Conservation (phyloP, 2,888 invertebrate genomes). For the Nomada flava region DNA sequence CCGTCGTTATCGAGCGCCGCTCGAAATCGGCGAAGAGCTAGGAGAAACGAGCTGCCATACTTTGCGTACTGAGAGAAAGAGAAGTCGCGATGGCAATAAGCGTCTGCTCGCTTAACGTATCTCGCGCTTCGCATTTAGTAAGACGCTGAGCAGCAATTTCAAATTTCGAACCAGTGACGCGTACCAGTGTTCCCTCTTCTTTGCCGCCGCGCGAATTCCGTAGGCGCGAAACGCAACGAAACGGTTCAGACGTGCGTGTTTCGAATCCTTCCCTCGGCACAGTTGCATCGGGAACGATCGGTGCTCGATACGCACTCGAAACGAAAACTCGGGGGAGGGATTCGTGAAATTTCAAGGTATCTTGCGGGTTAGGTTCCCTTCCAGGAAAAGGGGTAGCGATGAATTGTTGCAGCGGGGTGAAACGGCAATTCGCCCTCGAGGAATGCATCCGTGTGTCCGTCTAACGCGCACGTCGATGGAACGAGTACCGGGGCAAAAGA, state of each 20-base stretch:
- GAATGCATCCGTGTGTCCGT: not conserved
- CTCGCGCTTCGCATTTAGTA: constrained; percentile 17
- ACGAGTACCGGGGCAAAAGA: not conserved
- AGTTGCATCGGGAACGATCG: not conserved
- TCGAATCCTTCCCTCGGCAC: not conserved
- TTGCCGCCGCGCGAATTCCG: no score
- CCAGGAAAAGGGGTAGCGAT: constrained; percentile 18
- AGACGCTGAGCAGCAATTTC: constrained; percentile 25
- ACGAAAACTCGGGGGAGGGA: not conserved
- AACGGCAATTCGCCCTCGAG: not conserved
- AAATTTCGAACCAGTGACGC: constrained; percentile 13
- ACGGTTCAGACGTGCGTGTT: not conserved
- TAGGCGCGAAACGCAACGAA: not conserved
- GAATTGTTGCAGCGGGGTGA: constrained; percentile 16
- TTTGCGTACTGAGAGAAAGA: no score
- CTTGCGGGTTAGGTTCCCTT: no score
- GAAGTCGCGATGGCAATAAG: no score
- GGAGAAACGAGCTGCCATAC: no score
- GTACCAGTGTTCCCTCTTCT: no score
- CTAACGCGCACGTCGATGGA: not conserved
- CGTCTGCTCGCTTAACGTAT: no score
- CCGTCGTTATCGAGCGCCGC: no score
- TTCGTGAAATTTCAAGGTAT: not conserved
- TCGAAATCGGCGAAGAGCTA: no score
- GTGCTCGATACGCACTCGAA: not conserved